Evolutionary conservation across 2,113 vertebrate species (phyloP), one percentile per base, ranked within the genome.

Genomic region (Actenoides lindsayi): DNA sequence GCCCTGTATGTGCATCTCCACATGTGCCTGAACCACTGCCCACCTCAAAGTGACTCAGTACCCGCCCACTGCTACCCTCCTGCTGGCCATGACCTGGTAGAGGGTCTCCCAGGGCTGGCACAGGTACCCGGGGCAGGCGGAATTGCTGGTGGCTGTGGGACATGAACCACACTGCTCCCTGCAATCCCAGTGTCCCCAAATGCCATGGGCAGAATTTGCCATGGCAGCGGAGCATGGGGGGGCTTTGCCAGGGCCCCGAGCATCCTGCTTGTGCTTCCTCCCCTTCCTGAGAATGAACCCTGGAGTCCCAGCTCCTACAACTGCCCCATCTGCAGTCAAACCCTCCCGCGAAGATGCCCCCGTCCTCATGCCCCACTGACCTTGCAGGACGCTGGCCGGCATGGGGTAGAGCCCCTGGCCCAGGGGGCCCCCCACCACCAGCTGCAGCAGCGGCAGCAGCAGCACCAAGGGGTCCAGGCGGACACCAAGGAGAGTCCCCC

Each of bases 381-480:
- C 99, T 99, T 98, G 98, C 37, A 99, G 97, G 35, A 98, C 92
- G 67, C 94, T 96, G 86, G 98, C 97, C 7, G 99, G 98, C 98
- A 99, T 98, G 96, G 97, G 98, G 98, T 99, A 99, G 71, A 99
- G 97, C 88, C 98, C 98, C 96, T 98, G 98, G 89, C 95, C 97
- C 46, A 98, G 35, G 16, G 99, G 98, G 35, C 97, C 98, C 5
- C 97, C 98, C 81, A 83, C 71, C 16, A 91, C 94, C 92, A 97
- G 96, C 81, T 97, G 98, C 95, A 98, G 93, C 69, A 95, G 84
- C 21, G 96, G 94, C 92, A 98, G 80, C 86, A 97, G 89, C 83
- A 98, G 96, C 93, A 94, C 7, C 0, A 31, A 18, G 39, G 42
- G 60, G 16, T 85, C 51, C 56, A 68, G 70, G 63, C 3, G 1